These are phyloP conservation scores for Archocentrus centrarchus DNA, from an alignment of 2,113 vertebrate genomes.

Conservation along the genomic window DNA sequence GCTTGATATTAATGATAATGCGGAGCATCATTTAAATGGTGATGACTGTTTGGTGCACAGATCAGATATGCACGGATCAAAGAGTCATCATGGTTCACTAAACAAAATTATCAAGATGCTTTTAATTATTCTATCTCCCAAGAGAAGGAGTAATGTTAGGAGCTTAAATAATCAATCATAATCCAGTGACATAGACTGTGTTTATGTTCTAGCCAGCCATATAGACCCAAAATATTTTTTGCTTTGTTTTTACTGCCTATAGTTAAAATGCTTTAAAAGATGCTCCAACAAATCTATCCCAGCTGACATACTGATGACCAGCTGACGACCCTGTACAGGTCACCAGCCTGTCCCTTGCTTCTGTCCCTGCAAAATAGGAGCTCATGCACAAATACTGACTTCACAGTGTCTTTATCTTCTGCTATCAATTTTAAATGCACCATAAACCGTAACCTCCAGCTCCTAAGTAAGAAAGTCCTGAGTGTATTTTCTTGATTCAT, in stretches of 20 bases:
- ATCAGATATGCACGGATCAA: slow-evolving; percentile 47
- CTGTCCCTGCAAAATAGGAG: slow-evolving; percentile 2
- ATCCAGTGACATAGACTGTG: background rate
- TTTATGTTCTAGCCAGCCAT: slow-evolving; percentile 4
- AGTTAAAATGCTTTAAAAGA: background rate
- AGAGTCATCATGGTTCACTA: slow-evolving; percentile 38
- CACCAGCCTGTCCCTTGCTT: background rate
- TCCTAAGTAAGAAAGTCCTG: slow-evolving; percentile 21
- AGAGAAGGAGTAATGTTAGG: slow-evolving; percentile 8
- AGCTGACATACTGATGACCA: no score
- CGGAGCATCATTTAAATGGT: slow-evolving; percentile 25
- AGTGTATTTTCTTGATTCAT: slow-evolving; percentile 53
- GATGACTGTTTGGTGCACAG: slow-evolving; percentile 3
- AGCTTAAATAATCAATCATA: slow-evolving; percentile 42
- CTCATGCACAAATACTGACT: background rate
- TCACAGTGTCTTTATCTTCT: slow-evolving; percentile 1
- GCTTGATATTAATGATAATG: slow-evolving; percentile 52
- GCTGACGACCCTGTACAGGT: no score
- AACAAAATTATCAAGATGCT: slow-evolving; percentile 29
- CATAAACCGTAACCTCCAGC: slow-evolving; percentile 12
- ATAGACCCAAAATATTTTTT: background rate
- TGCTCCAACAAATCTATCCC: background rate
- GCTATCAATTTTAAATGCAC: slow-evolving; percentile 25
- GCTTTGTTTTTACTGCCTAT: background rate
- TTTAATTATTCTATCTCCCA: slow-evolving; percentile 29